These are phyloP conservation scores for Melipona beecheii DNA, from an alignment of 2,888 invertebrate genomes.

Conservation along the genomic window DNA sequence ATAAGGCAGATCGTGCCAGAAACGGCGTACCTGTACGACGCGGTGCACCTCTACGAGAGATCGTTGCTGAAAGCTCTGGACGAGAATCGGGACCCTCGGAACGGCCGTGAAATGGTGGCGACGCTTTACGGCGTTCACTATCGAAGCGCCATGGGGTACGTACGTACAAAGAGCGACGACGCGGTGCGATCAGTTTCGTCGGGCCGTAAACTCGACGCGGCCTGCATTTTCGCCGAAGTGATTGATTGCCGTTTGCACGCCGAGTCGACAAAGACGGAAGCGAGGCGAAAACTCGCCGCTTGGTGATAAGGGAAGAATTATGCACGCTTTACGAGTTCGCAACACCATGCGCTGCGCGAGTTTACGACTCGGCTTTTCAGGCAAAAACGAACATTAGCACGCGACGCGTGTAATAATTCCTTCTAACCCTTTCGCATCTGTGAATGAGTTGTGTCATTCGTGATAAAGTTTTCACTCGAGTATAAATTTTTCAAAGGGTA, in stretches of 20 bases:
- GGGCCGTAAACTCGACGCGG: too few species aligned
- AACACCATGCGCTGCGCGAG: too few species aligned
- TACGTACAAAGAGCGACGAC: slow-evolving; percentile 76
- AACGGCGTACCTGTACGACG: slow-evolving; percentile 97
- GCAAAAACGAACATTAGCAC: neutral
- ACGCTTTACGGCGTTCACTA: slow-evolving; percentile 92
- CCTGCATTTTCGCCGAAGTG: slow-evolving; percentile 37
- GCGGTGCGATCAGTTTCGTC: too few species aligned
- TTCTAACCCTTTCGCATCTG: too few species aligned
- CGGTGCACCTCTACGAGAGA: slow-evolving; percentile 95
- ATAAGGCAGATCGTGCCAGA: slow-evolving; percentile 91
- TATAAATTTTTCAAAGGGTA: too few species aligned
- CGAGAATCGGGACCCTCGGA: slow-evolving; percentile 88
- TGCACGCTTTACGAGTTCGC: neutral
- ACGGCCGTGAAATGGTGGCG: slow-evolving; percentile 93
- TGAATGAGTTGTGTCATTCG: neutral
- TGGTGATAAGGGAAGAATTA: slow-evolving; percentile 24
- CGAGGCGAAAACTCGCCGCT: slow-evolving; percentile 5
- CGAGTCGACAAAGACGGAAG: slow-evolving; percentile 35
- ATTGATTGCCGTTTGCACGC: slow-evolving; percentile 42
- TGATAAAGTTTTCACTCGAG: too few species aligned
- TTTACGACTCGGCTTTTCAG: too few species aligned
- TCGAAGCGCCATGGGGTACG: slow-evolving; percentile 94
- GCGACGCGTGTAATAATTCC: too few species aligned
- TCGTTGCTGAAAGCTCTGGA: slow-evolving; percentile 90